These are phyloP conservation scores for Lepidocolaptes lacrymiger DNA, from an alignment of 2,797 vertebrate species.

Conservation along the genomic window DNA sequence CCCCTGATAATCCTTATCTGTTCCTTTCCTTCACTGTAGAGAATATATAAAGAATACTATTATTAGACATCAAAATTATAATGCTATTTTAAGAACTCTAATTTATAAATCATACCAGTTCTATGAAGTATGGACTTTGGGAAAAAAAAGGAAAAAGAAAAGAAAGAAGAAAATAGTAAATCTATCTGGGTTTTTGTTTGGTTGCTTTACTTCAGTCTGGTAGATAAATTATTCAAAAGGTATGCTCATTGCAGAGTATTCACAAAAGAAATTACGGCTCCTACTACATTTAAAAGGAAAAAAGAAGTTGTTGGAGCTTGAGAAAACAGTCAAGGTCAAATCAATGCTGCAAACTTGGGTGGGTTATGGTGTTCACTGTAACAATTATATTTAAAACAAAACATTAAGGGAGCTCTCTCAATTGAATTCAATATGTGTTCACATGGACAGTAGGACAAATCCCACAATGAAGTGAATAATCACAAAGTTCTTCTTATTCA, in stretches of 20 bases:
- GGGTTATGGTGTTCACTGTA: neutral
- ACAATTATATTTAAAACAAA: neutral
- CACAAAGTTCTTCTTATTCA: neutral
- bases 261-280: neutral
- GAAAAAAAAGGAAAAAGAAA: neutral
- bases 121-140: rapidly evolving
- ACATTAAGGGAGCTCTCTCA: neutral
- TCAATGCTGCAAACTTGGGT: neutral
- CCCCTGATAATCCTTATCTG: neutral
- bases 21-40: neutral
- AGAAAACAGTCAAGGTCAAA: neutral
- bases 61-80: neutral
- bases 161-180: neutral
- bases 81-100: neutral
- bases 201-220: neutral
- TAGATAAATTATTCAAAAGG: neutral
- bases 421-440: neutral
- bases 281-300: neutral
- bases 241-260: neutral
- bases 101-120: neutral
- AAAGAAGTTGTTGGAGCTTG: neutral
- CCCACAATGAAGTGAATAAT: neutral
- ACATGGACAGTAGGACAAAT: neutral
- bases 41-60: neutral
- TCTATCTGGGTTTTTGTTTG: neutral